Evolutionary conservation across 2,888 invertebrate genomes (phyloP), one percentile per base, ranked within the genome.

Genomic region (Volucella inanis): DNA sequence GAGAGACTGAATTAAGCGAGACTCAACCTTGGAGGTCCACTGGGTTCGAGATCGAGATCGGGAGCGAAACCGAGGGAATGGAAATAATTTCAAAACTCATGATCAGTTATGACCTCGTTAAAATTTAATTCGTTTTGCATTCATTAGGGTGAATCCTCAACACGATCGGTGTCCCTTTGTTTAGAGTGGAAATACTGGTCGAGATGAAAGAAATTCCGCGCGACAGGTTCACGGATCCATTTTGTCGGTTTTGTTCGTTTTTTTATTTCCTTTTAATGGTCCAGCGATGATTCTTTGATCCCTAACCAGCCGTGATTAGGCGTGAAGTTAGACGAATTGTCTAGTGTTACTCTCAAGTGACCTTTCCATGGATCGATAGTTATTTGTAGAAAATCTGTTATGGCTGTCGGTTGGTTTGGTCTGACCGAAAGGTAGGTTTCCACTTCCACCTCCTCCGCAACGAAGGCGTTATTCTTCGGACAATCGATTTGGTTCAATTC

Each of bases 41-140:
- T 3, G 3, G 22, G 3, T 3, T 22, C 3, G 22, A 22, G 22
- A 22, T 22, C 22, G 22, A 22, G 22, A 4, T 22, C 22, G 22
- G 2, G 22, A 22, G 22, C 22, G 22, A 4, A 3, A 22, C 22
- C 22, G 0, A 22, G 55, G 47, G 22, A 41, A 45, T 8, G 1
- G 12, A 3, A 22, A 47, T 9, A 70, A 59, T 55, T 67, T 45
- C 15, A 10, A 47, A 67, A 68, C 43, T 8, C 52, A 50, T 64
- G 67, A 85, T 85, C 80, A 77, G 80, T 85, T 85, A 85, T 85
- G 85, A 85, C 80, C 85, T 85, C 85, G 85, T 85, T 85, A 85
- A 85, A 85, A 64, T 81, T 80, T 80, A 68, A 85, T 85, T 85
- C 75, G 85, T 81, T 77, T 67, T 74, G 72, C 85, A 81, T 85